Conservation (phyloP, 2,888 invertebrate species). For the Parnassius smintheus region DNA sequence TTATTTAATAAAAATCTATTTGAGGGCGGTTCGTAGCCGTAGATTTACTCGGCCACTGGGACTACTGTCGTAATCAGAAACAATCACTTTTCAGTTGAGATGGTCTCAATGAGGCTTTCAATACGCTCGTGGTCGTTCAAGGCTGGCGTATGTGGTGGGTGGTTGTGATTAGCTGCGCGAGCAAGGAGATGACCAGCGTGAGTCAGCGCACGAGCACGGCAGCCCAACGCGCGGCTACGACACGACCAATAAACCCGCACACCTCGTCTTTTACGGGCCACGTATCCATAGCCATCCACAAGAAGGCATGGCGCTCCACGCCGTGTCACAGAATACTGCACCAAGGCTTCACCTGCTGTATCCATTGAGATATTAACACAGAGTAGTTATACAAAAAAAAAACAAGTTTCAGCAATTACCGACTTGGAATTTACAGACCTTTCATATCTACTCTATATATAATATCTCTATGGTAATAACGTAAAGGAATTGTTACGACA, state of each 20-base stretch:
- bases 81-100: constrained; percentile 36
- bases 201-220: constrained; percentile 66
- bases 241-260: constrained; percentile 72
- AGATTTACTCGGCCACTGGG: too few species aligned
- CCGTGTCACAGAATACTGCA: constrained; percentile 67
- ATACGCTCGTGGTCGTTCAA: constrained; percentile 55
- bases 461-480: background rate
- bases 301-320: constrained; percentile 70
- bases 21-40: background rate
- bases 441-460: background rate
- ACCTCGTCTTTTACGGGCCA: constrained; percentile 69
- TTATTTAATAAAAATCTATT: background rate
- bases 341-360: constrained; percentile 43
- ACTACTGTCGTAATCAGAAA: background rate
- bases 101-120: constrained; percentile 70
- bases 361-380: constrained; percentile 12
- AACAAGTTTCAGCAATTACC: too few species aligned
- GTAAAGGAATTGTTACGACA: background rate
- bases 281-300: constrained; percentile 61
- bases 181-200: constrained; percentile 54
- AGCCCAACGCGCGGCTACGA: constrained; percentile 54
- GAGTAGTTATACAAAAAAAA: background rate
- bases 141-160: constrained; percentile 47
- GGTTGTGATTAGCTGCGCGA: constrained; percentile 52
- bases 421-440: background rate